phyloP scores from a whole-genome alignment of 2,888 invertebrate species.

The Heliothis peltigera region DNA sequence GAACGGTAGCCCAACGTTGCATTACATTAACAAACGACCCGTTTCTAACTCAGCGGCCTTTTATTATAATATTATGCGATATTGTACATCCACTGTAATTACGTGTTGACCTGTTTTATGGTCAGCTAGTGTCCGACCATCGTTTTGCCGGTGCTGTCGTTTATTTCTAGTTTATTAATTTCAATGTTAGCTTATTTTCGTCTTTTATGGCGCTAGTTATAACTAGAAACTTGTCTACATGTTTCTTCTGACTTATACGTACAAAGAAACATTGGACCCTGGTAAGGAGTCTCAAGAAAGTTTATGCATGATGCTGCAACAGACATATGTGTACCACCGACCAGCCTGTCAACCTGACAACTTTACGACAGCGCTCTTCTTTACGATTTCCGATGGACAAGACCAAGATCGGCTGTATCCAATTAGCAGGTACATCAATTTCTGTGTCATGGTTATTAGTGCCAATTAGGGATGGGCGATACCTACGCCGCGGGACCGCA shows the following conservation, averaged over 20 bases:
- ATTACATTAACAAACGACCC: constrained; percentile 69
- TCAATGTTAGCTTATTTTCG: constrained; percentile 45
- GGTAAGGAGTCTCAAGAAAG: constrained; percentile 52
- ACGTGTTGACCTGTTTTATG: constrained; percentile 63
- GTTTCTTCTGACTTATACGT: constrained; percentile 31
- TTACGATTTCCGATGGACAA: constrained; percentile 70
- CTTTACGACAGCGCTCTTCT: constrained; percentile 65
- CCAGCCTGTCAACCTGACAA: constrained; percentile 60
- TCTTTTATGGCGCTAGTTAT: constrained; percentile 37
- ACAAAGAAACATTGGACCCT: constrained; percentile 47
- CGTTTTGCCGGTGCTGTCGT: constrained; percentile 28
- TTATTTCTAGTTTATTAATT: constrained; percentile 56
- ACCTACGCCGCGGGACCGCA: constrained; percentile 38
- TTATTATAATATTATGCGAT: constrained; percentile 66
- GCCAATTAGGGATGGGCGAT: constrained; percentile 60
- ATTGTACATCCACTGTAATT: constrained; percentile 67
- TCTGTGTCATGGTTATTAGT: constrained; percentile 62
- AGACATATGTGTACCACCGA: constrained; percentile 61
- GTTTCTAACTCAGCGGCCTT: constrained; percentile 65
- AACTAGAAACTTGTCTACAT: constrained; percentile 29
- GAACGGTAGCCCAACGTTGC: constrained; percentile 69
- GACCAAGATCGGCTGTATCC: constrained; percentile 63
- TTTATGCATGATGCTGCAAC: constrained; percentile 59
- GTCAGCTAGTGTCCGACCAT: constrained; percentile 51
- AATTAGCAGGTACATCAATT: constrained; percentile 66